Conservation (phyloP, 2,888 invertebrate genomes). For the Lamellibrachia columna region DNA sequence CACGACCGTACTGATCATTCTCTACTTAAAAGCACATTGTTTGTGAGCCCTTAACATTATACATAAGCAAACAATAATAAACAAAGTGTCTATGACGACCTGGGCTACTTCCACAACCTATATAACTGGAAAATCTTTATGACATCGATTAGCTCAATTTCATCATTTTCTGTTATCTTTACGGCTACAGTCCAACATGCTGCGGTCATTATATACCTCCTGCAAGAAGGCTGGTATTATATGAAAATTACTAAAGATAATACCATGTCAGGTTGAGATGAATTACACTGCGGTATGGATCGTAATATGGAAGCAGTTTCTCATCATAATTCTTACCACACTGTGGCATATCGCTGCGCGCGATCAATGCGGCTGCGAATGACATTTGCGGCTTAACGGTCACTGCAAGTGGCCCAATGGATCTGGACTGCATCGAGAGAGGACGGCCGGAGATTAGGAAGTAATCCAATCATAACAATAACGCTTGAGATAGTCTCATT, state of each 20-base stretch:
- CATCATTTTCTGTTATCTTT: neutral
- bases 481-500: neutral
- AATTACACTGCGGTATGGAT: neutral
- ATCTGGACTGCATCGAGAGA: neutral
- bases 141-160: neutral
- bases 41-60: too few species aligned
- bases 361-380: neutral
- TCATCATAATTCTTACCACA: neutral
- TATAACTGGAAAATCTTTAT: neutral
- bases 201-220: neutral
- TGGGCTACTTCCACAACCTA: neutral
- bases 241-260: neutral
- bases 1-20: too few species aligned
- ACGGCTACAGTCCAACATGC: neutral
- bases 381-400: neutral
- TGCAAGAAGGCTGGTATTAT: neutral
- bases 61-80: too few species aligned
- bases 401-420: neutral
- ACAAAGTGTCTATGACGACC: neutral
- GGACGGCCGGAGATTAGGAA: neutral
- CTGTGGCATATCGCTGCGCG: neutral
- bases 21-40: too few species aligned
- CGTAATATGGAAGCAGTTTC: neutral
- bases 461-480: neutral
- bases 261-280: neutral